Base-by-base conservation (phyloP, 2,888 invertebrate genomes). In the Helleia helle region DNA sequence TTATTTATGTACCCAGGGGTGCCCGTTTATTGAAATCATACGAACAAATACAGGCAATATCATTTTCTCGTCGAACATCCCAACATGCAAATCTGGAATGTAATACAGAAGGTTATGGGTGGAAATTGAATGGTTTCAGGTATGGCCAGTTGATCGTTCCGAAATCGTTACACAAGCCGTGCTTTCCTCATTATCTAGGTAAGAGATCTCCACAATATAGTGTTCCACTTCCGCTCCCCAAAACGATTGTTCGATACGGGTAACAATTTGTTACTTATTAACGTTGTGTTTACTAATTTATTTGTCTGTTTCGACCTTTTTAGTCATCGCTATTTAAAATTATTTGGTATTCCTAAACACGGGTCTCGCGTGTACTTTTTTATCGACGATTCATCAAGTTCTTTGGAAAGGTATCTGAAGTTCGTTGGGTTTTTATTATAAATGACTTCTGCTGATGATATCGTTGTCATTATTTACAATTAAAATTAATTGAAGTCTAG, bases 21-120 rank as follows among this genome's bases (percentile, higher is more conserved):
- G 67, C 47, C 55, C 63, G 63, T 68, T 74, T 76, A 77, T 81
- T 77, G 77, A 79, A 76, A 79, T 75, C 65, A 68, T 72, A 70
- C 59, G 68, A 65, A 72, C 69, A 69, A 71, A 69, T 64, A 62
- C 60, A 59, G 45, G 36, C 29, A 24, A 36, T 37, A 41, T 34
- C 18, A 34, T 34, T 34, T 8, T 22, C 30, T 30, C 30, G 15
- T 30, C 34, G 34, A 18, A 2, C 9, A 6, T 1, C 11, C n/a
- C 2, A 11, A 18, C 18, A 18, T 34, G 11, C 22, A 34, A 34
- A 34, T 34, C 22, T 22, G 22, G 12, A 11, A 7, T 12, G 7
- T 34, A 34, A 8, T 8, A 8, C 34, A 7, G 1, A 1, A 1
- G 4, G 14, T 31, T 29, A 34, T 7, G 34, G 22, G 18, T 34